phyloP scores from a whole-genome alignment of 1,140 invertebrate species.

The Steinernema khuongi region DNA sequence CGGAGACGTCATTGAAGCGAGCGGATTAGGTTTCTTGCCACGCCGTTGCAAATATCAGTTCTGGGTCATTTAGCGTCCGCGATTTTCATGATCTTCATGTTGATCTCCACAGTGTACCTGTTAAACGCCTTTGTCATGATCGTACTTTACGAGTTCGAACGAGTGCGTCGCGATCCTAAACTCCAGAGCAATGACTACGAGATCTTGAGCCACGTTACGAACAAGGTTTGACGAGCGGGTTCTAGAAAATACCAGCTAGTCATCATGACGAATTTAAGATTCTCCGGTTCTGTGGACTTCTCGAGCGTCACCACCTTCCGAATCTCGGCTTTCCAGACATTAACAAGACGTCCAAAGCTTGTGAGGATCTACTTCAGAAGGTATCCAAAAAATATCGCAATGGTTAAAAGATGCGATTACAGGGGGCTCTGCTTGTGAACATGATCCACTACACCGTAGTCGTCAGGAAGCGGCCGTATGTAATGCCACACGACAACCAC shows the following conservation, averaged over 20 bases:
- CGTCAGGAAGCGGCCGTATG: too few species aligned
- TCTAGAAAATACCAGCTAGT: background rate
- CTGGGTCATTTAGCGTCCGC: constrained; percentile 60
- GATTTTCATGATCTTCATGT: constrained; percentile 63
- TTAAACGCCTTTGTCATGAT: constrained; percentile 66
- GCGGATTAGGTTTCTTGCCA: constrained; percentile 47
- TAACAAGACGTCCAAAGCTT: background rate
- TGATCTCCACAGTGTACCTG: constrained; percentile 63
- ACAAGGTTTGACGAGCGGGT: constrained; percentile 33
- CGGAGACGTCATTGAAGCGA: constrained; percentile 60
- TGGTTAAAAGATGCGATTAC: too few species aligned
- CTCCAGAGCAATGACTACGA: constrained; percentile 42
- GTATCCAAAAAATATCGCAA: too few species aligned
- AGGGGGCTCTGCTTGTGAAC: too few species aligned
- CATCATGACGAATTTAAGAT: background rate
- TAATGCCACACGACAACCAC: too few species aligned
- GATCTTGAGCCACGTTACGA: constrained; percentile 32
- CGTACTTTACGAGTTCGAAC: constrained; percentile 63
- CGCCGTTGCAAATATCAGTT: background rate
- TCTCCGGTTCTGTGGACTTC: constrained; percentile 19
- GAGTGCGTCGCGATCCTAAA: constrained; percentile 32
- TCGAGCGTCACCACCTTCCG: constrained; percentile 18
- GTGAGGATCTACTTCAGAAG: too few species aligned
- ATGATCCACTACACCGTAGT: too few species aligned
- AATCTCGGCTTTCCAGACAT: constrained; percentile 8